Evolutionary conservation across 2,113 vertebrate species (phyloP).

Genomic region (Rynchops niger): DNA sequence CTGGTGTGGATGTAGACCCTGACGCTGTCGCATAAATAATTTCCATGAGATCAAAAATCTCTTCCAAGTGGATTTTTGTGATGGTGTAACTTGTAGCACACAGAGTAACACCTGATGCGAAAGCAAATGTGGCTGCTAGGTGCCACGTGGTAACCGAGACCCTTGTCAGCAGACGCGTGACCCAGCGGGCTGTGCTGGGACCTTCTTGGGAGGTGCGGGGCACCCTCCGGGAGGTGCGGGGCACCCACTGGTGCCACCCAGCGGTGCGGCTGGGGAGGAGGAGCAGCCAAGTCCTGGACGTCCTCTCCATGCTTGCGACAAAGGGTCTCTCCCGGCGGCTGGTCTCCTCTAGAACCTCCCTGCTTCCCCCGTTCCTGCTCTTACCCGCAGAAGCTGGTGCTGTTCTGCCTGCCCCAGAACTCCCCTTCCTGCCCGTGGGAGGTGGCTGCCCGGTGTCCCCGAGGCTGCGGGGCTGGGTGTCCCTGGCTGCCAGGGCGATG

Average conservation of each 20-base stretch:
- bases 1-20: too few relatives aligned
- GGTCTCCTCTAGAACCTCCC: neutral
- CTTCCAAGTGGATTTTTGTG: neutral
- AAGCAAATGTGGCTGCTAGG: neutral
- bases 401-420: neutral
- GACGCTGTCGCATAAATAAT: neutral
- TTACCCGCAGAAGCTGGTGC: too few relatives aligned
- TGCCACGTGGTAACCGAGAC: fast-evolving
- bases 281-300: neutral
- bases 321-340: neutral
- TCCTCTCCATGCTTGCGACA: too few relatives aligned
- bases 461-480: neutral
- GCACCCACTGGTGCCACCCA: too few relatives aligned
- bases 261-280: neutral
- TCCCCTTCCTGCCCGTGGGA: neutral
- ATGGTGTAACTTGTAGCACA: too few relatives aligned
- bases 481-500: neutral
- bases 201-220: neutral
- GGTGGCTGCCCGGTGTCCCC: neutral
- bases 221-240: too few relatives aligned
- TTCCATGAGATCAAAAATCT: neutral
- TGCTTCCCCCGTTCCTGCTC: neutral
- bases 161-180: neutral
- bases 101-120: neutral
- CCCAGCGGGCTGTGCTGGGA: neutral